phyloP scores from a whole-genome alignment of 2,113 vertebrate genomes.

The Elephas maximus region DNA sequence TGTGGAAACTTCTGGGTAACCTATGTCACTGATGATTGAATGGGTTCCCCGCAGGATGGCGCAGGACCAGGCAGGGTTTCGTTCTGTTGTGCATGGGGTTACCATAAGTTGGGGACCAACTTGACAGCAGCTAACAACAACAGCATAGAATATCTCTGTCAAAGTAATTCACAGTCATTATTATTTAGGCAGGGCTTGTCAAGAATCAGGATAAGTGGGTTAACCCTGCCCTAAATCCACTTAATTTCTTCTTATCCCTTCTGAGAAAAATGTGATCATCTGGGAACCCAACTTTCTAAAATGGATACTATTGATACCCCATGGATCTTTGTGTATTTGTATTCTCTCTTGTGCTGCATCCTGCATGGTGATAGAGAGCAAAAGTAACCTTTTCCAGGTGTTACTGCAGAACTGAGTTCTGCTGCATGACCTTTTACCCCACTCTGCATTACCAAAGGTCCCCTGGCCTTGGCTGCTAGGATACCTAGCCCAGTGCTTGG shows the following conservation, averaged over 20 bases:
- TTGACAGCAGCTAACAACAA: not conserved
- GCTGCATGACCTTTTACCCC: not conserved
- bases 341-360: not conserved
- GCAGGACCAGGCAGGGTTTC: not conserved
- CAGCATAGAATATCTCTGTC: not conserved
- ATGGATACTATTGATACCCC: not conserved
- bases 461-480: conserved; percentile 5
- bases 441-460: conserved; percentile 44
- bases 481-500: not conserved
- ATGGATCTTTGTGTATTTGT: not conserved
- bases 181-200: not conserved
- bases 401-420: not conserved
- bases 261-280: not conserved
- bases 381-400: not conserved
- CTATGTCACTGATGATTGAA: not conserved
- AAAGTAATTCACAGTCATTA: not conserved
- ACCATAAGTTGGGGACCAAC: not conserved
- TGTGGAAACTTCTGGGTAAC: not conserved
- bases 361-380: not conserved
- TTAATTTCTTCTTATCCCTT: conserved; percentile 12
- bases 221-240: not conserved
- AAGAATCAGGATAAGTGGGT: not conserved
- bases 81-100: not conserved
- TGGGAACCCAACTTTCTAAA: conserved; percentile 9
- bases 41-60: not conserved